phyloP scores from a whole-genome alignment of 1,140 invertebrate species.

The Diachasmimorpha longicaudata region DNA sequence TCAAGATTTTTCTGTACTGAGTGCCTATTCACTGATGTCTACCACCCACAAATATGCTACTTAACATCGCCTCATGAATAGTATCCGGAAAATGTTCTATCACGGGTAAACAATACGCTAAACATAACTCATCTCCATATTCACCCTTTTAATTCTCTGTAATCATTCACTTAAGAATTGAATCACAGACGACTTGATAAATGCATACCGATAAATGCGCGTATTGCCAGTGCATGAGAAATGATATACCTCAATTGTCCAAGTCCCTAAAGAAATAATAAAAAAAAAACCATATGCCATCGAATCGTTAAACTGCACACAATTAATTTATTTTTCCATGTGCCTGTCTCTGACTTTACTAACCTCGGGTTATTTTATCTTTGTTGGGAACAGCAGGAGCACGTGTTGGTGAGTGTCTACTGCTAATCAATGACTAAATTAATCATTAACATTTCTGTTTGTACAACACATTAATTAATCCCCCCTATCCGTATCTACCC shows the following conservation, averaged over 20 bases:
- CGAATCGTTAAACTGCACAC: neutral
- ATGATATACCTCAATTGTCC: neutral
- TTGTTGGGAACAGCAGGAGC: conserved; percentile 55
- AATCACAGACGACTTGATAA: neutral
- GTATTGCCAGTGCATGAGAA: neutral
- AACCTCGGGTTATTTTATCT: conserved; percentile 10
- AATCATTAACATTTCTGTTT: conserved; percentile 11
- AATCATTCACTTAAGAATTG: neutral
- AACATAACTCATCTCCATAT: neutral
- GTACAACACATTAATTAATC: neutral
- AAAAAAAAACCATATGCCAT: neutral
- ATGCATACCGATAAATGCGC: neutral
- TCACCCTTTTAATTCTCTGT: neutral
- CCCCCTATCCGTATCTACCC: neutral
- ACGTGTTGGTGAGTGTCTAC: conserved; percentile 57
- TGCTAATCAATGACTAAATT: conserved; percentile 15
- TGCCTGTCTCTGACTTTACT: conserved; percentile 41
- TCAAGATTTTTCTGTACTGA: neutral
- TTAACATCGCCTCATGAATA: neutral
- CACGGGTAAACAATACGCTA: neutral
- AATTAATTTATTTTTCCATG: conserved; percentile 35
- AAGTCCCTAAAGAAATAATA: neutral
- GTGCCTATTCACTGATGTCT: neutral
- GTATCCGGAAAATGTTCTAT: neutral
- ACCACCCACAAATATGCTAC: neutral